phyloP scores from a whole-genome alignment of 2,797 vertebrate genomes.

The Kryptopterus vitreolus region DNA sequence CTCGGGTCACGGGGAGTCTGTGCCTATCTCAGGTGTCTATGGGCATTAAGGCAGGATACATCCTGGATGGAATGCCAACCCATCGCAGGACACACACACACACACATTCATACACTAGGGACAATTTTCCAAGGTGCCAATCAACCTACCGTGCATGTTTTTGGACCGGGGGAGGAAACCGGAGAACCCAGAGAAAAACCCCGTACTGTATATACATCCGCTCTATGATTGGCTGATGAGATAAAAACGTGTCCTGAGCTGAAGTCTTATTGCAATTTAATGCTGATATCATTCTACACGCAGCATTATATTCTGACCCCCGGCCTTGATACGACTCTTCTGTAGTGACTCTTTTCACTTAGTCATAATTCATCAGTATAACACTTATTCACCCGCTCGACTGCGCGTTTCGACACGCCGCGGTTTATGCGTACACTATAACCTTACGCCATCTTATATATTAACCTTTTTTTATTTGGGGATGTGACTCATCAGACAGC shows the following conservation, averaged over 20 bases:
- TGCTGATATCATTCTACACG: not conserved
- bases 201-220: too few species aligned
- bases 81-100: too few species aligned
- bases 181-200: too few species aligned
- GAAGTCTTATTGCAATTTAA: not conserved
- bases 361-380: not conserved
- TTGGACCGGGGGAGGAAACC: too few species aligned
- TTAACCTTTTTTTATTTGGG: constrained; percentile 21
- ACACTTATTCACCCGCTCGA: not conserved
- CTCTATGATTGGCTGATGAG: too few species aligned
- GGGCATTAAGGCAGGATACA: too few species aligned
- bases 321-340: not conserved
- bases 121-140: too few species aligned
- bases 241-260: not conserved
- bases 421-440: not conserved
- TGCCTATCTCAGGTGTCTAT: too few species aligned
- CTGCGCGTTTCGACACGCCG: not conserved
- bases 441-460: not conserved
- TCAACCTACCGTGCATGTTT: too few species aligned
- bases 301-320: not conserved
- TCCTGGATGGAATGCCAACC: too few species aligned
- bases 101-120: too few species aligned
- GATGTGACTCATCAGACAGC: not conserved
- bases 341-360: not conserved
- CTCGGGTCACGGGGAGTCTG: too few species aligned